Evolutionary conservation across 1,140 invertebrate species (phyloP).

Genomic region (Drosophila nebulosa): DNA sequence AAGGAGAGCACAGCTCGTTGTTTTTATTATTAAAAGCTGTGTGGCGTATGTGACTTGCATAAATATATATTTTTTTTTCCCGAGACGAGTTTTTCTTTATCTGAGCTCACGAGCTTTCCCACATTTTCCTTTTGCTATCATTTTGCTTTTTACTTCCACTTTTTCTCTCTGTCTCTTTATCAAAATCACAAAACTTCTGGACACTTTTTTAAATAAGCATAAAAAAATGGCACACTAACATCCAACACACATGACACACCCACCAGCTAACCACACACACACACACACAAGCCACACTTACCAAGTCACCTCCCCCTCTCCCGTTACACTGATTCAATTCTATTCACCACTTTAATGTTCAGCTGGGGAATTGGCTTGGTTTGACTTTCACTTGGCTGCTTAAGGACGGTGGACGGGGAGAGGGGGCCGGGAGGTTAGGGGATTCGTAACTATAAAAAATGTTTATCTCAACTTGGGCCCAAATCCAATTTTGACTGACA

Average conservation of each 20-base stretch:
- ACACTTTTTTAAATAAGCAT: constrained; percentile 78
- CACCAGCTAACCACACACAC: too few species aligned
- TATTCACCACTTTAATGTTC: constrained; percentile 52
- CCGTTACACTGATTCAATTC: not conserved
- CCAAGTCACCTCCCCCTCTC: too few species aligned
- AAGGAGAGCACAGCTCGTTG: constrained; percentile 57
- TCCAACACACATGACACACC: not conserved
- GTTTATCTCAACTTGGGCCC: constrained; percentile 43
- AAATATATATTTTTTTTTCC: constrained; percentile 24
- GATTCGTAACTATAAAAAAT: constrained; percentile 1
- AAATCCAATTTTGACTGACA: constrained; percentile 75
- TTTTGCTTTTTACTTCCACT: constrained; percentile 31
- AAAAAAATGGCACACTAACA: constrained; percentile 42
- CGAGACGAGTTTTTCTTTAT: not conserved
- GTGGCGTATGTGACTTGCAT: constrained; percentile 76
- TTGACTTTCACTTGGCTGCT: constrained; percentile 61
- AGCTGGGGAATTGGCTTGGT: constrained; percentile 58
- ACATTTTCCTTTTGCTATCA: constrained; percentile 32
- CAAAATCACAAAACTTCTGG: constrained; percentile 69
- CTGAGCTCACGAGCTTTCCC: not conserved
- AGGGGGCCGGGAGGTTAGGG: too few species aligned
- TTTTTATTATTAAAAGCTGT: constrained; percentile 78
- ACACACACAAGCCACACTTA: not conserved
- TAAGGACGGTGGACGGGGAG: constrained; percentile 9
- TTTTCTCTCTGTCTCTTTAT: constrained; percentile 55